Evolutionary conservation across 2,888 invertebrate species (phyloP).

Genomic region (Alcis repandata): DNA sequence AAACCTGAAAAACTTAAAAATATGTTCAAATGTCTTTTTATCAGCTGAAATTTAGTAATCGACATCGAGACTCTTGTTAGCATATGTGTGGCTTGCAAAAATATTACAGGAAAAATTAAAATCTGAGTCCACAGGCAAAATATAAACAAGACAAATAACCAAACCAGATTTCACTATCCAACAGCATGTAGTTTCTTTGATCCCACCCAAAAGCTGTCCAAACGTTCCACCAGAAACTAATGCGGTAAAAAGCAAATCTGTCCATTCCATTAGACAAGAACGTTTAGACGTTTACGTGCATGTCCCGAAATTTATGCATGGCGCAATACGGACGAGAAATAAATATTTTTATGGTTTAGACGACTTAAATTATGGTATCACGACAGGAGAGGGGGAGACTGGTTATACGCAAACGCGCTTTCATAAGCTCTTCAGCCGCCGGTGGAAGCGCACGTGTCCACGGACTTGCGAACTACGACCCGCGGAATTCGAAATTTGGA

Average conservation of each 20-base stretch:
- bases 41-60: too few species aligned
- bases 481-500: slow-evolving; percentile 42
- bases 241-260: slow-evolving; percentile 1
- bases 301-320: slow-evolving; percentile 68
- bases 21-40: too few species aligned
- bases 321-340: slow-evolving; percentile 74
- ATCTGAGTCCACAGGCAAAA: background rate
- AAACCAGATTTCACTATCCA: background rate
- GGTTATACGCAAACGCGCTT: slow-evolving; percentile 57
- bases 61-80: too few species aligned
- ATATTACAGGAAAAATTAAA: background rate
- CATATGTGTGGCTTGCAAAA: background rate
- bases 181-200: background rate
- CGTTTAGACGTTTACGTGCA: slow-evolving; percentile 47
- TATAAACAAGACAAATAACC: background rate
- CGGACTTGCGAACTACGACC: slow-evolving; percentile 24
- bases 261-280: slow-evolving; percentile 15
- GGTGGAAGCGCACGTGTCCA: slow-evolving; percentile 58
- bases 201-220: background rate
- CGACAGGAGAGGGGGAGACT: slow-evolving; percentile 51
- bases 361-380: slow-evolving; percentile 65
- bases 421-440: slow-evolving; percentile 67
- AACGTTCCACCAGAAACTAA: background rate
- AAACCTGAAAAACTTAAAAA: too few species aligned
- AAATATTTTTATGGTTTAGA: slow-evolving; percentile 78